Percentiles rank a stretch among this genome's conserved stretches.
phyloP scores from a whole-genome alignment of 1,140 invertebrate species.

The Drosophila repleta region DNA sequence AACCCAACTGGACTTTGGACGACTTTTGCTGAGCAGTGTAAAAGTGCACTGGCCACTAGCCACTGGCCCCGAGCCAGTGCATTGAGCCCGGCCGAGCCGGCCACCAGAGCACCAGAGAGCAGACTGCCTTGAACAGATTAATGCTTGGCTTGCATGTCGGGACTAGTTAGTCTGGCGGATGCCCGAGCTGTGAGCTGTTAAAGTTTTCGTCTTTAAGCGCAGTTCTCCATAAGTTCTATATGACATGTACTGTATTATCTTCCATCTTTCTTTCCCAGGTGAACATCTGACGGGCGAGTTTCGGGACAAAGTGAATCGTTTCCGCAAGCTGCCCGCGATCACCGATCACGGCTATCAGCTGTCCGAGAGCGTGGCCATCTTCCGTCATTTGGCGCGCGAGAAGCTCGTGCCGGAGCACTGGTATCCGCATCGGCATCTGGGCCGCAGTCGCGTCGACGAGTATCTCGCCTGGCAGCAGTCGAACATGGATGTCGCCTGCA shows the following conservation, averaged over 20 bases:
- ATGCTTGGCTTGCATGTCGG: no score
- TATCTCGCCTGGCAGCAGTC: conserved; percentile 95
- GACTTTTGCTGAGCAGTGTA: not conserved
- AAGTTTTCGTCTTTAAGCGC: no score
- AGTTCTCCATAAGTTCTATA: no score
- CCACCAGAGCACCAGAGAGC: no score
- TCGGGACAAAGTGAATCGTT: conserved; percentile 88
- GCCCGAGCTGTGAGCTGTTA: no score
- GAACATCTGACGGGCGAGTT: conserved; percentile 90
- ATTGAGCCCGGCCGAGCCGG: not conserved
- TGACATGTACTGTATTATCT: not conserved
- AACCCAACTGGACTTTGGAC: not conserved
- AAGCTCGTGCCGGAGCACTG: conserved; percentile 87
- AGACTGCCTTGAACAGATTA: no score
- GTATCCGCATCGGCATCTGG: conserved; percentile 89
- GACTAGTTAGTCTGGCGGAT: no score
- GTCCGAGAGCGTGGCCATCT: conserved; percentile 90
- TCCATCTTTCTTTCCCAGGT: conserved; percentile 81
- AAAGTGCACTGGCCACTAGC: not conserved
- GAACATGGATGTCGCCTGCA: conserved; percentile 88
- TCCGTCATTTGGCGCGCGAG: conserved; percentile 85
- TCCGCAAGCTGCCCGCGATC: conserved; percentile 90
- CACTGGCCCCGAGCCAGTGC: conserved; percentile 3
- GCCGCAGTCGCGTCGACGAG: conserved; percentile 91
- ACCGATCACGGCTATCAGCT: conserved; percentile 91